phyloP scores from a whole-genome alignment of 2,113 vertebrate genomes.

The Oryzias woworae region DNA sequence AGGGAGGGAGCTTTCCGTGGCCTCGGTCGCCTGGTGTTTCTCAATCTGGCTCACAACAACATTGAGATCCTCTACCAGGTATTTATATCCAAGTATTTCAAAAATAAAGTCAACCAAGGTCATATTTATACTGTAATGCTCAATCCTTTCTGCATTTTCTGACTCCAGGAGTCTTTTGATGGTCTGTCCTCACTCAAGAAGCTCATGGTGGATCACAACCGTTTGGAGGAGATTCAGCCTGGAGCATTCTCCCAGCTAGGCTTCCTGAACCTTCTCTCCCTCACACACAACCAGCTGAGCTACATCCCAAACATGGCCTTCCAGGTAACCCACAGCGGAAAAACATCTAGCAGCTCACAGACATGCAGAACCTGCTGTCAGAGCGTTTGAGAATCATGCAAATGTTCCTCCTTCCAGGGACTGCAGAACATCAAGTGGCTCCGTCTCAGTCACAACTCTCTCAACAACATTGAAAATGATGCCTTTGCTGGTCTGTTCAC shows the following conservation, averaged over 20 bases:
- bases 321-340: slow-evolving; percentile 59
- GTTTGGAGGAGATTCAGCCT: slow-evolving; percentile 88
- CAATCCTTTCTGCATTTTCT: neutral
- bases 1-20: slow-evolving; percentile 90
- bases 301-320: slow-evolving; percentile 93
- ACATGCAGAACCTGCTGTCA: neutral
- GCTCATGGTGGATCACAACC: slow-evolving; percentile 84
- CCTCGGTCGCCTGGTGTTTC: slow-evolving; percentile 86
- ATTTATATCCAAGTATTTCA: slow-evolving; percentile 2
- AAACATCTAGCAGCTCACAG: neutral
- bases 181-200: slow-evolving; percentile 86
- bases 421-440: slow-evolving; percentile 87
- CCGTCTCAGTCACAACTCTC: slow-evolving; percentile 86
- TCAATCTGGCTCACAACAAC: slow-evolving; percentile 87
- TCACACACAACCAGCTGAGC: slow-evolving; percentile 87
- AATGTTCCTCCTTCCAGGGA: slow-evolving; percentile 78
- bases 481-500: slow-evolving; percentile 87
- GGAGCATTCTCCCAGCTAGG: slow-evolving; percentile 89
- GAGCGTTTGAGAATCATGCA: fast-evolving
- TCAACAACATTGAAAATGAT: slow-evolving; percentile 86
- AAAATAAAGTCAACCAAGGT: too few relatives aligned
- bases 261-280: slow-evolving; percentile 84
- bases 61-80: slow-evolving; percentile 87
- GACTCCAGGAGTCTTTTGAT: slow-evolving; percentile 84
- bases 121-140: neutral